These are phyloP conservation scores for Falco naumanni DNA, from an alignment of 2,797 vertebrate species.

Conservation along the genomic window DNA sequence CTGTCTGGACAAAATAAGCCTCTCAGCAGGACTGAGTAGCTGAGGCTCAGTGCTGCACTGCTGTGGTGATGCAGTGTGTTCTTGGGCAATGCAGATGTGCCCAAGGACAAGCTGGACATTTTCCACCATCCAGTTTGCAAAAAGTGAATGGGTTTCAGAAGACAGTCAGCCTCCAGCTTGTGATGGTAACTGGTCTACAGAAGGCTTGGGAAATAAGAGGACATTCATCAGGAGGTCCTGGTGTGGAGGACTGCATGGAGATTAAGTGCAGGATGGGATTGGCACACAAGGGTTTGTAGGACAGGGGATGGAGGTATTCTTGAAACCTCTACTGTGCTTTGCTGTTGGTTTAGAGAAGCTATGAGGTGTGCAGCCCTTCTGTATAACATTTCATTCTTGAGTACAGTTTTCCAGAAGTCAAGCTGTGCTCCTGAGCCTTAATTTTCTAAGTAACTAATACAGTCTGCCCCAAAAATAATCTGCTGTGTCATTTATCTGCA, in stretches of 20 bases:
- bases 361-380: neutral
- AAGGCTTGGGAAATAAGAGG: neutral
- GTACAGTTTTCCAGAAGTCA: conserved; percentile 1
- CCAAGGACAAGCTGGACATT: neutral
- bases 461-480: neutral
- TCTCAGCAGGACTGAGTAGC: neutral
- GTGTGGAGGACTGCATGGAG: neutral
- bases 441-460: neutral
- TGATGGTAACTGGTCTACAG: neutral
- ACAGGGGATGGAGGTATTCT: neutral
- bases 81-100: neutral
- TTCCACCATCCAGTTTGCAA: neutral
- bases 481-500: conserved; percentile 25
- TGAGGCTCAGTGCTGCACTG: neutral
- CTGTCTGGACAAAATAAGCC: neutral
- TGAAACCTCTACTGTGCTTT: neutral
- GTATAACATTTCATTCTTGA: neutral
- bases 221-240: neutral
- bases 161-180: neutral
- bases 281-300: neutral
- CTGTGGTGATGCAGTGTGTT: neutral
- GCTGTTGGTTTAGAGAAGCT: neutral
- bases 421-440: neutral
- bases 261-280: neutral
- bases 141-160: neutral